Percentiles rank a stretch among this genome's conserved stretches.
phyloP scores from a whole-genome alignment of 2,888 invertebrate species.

The Craniophora ligustri region DNA sequence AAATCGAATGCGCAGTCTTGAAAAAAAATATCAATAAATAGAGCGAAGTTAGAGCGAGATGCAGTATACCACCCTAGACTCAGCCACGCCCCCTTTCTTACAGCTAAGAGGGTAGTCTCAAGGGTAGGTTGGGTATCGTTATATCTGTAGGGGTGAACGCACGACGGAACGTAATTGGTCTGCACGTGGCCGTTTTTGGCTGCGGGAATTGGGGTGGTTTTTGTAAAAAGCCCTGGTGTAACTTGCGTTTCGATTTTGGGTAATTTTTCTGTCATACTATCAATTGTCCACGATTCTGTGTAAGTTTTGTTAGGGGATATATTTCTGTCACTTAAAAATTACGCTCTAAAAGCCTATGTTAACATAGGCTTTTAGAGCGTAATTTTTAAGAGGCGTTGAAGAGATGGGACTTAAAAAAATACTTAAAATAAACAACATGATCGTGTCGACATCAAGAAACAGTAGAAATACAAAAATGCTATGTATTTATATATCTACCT shows the following conservation, averaged over 20 bases:
- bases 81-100: slow-evolving; percentile 76
- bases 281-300: too few species aligned
- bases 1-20: slow-evolving; percentile 48
- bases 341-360: too few species aligned
- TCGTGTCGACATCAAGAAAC: too few species aligned
- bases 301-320: too few species aligned
- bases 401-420: too few species aligned
- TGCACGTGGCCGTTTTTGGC: slow-evolving; percentile 65
- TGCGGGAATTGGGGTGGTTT: slow-evolving; percentile 56
- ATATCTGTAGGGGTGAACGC: slow-evolving; percentile 64
- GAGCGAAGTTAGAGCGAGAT: slow-evolving; percentile 63
- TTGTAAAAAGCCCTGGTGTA: slow-evolving; percentile 28
- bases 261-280: too few species aligned
- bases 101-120: slow-evolving; percentile 65
- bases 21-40: slow-evolving; percentile 49
- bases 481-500: too few species aligned
- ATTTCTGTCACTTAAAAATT: too few species aligned
- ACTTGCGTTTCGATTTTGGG: slow-evolving; percentile 4
- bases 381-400: too few species aligned
- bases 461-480: too few species aligned
- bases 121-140: slow-evolving; percentile 61
- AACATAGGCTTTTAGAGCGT: too few species aligned
- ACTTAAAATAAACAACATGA: too few species aligned
- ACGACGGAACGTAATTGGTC: slow-evolving; percentile 69
- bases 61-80: slow-evolving; percentile 66